Conservation (phyloP, 2,888 invertebrate genomes). For the Ligdia adustata region DNA sequence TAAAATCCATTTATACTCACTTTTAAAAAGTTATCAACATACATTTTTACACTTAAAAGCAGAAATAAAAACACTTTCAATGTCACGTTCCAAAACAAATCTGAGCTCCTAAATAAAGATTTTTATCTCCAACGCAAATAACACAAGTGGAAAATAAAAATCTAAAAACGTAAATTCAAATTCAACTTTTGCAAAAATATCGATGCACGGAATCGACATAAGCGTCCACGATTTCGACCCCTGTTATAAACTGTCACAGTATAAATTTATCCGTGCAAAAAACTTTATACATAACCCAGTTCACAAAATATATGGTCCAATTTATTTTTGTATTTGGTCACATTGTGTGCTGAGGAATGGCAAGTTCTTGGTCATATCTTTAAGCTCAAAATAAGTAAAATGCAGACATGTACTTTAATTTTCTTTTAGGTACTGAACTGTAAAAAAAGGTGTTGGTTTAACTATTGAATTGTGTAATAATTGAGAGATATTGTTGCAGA, state of each 20-base stretch:
- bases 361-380: slow-evolving; percentile 32
- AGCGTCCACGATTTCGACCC: slow-evolving; percentile 18
- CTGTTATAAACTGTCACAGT: slow-evolving; percentile 19
- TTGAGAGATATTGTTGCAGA: no score
- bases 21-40: slow-evolving; percentile 5
- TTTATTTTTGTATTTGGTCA: slow-evolving; percentile 30
- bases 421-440: no score
- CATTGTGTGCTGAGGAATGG: slow-evolving; percentile 36
- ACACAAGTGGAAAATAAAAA: slow-evolving; percentile 22
- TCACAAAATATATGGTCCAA: slow-evolving; percentile 30
- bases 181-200: slow-evolving; percentile 45
- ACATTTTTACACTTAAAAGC: slow-evolving; percentile 21
- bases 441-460: no score
- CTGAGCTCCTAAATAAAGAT: slow-evolving; percentile 38
- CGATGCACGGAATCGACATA: slow-evolving; percentile 29
- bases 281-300: slow-evolving; percentile 23
- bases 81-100: slow-evolving; percentile 24
- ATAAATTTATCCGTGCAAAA: slow-evolving; percentile 23
- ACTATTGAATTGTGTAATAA: no score
- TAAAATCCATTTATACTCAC: not conserved
- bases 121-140: slow-evolving; percentile 40
- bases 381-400: no score
- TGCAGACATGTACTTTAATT: no score
- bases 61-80: slow-evolving; percentile 21
- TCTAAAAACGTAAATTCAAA: slow-evolving; percentile 43